Evolutionary conservation across 2,113 vertebrate genomes (phyloP), one percentile per base, ranked within the genome.

Genomic region (Lucifuga dentata): DNA sequence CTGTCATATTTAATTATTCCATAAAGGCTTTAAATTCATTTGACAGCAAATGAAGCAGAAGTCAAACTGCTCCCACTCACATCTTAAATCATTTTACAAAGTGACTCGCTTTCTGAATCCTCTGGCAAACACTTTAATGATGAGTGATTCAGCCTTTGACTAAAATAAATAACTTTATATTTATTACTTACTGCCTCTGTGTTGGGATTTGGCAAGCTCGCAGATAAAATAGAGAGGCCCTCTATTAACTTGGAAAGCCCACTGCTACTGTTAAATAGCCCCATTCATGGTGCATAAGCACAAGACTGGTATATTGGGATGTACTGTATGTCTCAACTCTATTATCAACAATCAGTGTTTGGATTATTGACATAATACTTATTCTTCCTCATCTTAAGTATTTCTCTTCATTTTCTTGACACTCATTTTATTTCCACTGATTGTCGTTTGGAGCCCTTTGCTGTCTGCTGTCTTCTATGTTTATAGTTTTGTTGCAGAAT

Each of bases 1-100:
- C 62, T 87, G 78, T 81, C 81, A 84, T 35, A 57, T 68, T 56
- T 48, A 36, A 81, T 83, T 68, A 77, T 53, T 45, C 71, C 56
- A 57, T 26, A 24, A 56, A 65, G 13, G 50, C 8, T 48, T 70
- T 64, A 68, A 76, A 76, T 71, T 73, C 11, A 52, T 11, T 44
- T 33, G 38, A 61, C 80, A 76, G 40, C 40, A 46, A n/a, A 3
- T 57, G 19, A 36, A 61, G 33, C 44, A 68, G 24, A 60, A 39
- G 40, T 67, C 52, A 17, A 15, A 15, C 11, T 32, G 11, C 24
- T 13, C 5, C n/a, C 16, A 13, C 46, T 48, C 5, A 39, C 21
- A 46, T 48, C 20, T 46, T 46, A 26, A 70, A 71, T 40, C 0
- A 2, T 11, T 13, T 53, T n/a, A 68, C 5, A 29, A 58, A 41